Evolutionary conservation across 1,140 invertebrate genomes (phyloP).

Genomic region (Aphis craccivora): DNA sequence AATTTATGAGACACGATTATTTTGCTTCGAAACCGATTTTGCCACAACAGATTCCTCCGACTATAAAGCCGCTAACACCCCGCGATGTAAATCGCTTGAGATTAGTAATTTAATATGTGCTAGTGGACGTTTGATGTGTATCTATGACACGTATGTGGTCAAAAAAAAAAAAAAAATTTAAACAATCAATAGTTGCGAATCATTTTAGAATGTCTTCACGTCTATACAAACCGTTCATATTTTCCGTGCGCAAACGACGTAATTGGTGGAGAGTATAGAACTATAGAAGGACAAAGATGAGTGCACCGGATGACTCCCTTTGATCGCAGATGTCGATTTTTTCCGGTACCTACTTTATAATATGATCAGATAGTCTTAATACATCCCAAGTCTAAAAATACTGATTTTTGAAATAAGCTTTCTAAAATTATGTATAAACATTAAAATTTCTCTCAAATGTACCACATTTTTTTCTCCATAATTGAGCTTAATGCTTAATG

Average conservation of each 20-base stretch:
- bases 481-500: neutral
- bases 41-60: neutral
- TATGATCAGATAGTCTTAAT: neutral
- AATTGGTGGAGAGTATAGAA: too few species aligned
- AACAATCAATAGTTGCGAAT: neutral
- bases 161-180: neutral
- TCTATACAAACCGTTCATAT: neutral
- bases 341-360: neutral
- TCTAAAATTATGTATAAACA: neutral
- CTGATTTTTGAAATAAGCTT: neutral
- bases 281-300: neutral
- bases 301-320: neutral
- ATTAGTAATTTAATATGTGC: neutral
- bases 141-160: neutral
- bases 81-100: too few species aligned
- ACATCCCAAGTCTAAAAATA: neutral
- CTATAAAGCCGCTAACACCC: neutral
- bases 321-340: neutral
- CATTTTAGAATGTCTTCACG: neutral
- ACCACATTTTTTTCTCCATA: neutral
- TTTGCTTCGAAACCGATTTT: neutral
- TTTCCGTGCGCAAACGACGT: neutral
- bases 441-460: neutral
- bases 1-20: neutral
- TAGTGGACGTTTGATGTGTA: neutral